Evolutionary conservation across 2,888 invertebrate genomes (phyloP).

Genomic region (Ennomos fuscantarius): DNA sequence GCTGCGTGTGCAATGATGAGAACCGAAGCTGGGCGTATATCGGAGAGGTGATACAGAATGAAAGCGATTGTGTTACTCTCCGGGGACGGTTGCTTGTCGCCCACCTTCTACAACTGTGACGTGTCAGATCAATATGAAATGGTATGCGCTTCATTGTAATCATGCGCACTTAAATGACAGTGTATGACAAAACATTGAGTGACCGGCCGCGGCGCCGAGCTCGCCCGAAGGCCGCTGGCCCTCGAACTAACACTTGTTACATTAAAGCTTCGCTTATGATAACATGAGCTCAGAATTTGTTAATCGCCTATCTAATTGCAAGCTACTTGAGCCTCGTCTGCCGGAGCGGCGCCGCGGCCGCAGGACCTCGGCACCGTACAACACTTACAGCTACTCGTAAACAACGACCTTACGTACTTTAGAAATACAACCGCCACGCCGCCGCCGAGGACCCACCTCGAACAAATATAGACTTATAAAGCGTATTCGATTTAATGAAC

Average conservation of each 20-base stretch:
- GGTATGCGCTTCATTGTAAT: conserved; percentile 16
- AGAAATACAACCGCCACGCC: conserved; percentile 67
- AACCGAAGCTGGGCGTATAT: conserved; percentile 69
- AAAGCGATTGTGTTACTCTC: conserved; percentile 64
- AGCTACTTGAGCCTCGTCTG: conserved; percentile 70
- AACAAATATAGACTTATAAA: conserved; percentile 75
- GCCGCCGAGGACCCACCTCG: conserved; percentile 50
- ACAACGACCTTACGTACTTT: conserved; percentile 67
- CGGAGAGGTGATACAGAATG: conserved; percentile 74
- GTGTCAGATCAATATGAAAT: conserved; percentile 29
- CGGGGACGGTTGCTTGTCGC: conserved; percentile 77
- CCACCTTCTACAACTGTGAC: conserved; percentile 50
- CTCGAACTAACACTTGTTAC: conserved; percentile 66
- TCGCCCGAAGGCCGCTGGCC: conserved; percentile 51
- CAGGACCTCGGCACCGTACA: conserved; percentile 74
- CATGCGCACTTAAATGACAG: conserved; percentile 20
- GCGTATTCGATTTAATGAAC: conserved; percentile 76
- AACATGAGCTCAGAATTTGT: conserved; percentile 77
- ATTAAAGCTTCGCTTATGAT: conserved; percentile 79
- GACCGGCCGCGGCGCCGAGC: conserved; percentile 59
- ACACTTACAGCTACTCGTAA: conserved; percentile 61
- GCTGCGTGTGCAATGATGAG: conserved; percentile 31
- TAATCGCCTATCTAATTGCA: conserved; percentile 83
- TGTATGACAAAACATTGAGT: conserved; percentile 45
- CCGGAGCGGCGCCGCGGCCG: conserved; percentile 52